Evolutionary conservation across 2,113 vertebrate genomes (phyloP).

Genomic region (Platycercus adscitus): DNA sequence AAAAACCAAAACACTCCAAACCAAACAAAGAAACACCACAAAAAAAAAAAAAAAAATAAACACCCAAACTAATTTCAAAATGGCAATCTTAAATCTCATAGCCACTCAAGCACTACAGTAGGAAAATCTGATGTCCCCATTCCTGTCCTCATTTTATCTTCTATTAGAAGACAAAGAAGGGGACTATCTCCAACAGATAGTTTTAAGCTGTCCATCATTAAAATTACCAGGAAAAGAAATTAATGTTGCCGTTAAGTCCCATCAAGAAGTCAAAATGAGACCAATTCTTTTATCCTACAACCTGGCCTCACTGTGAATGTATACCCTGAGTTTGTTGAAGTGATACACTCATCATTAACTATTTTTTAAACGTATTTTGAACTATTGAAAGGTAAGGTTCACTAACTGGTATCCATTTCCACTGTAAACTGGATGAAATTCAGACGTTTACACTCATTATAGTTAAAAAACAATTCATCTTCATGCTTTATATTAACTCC

Average conservation of each 20-base stretch:
- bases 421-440: neutral
- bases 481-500: neutral
- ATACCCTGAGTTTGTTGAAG: neutral
- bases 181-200: neutral
- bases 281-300: neutral
- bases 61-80: neutral
- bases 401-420: neutral
- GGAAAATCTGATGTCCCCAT: neutral
- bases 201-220: neutral
- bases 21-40: too few species aligned
- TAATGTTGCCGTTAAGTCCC: neutral
- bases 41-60: too few species aligned
- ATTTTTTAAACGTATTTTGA: neutral
- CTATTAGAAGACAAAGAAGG: neutral
- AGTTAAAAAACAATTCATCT: neutral
- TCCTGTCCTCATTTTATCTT: neutral
- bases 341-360: neutral
- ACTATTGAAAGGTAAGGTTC: neutral
- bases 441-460: neutral
- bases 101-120: rapidly evolving
- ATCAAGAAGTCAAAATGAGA: neutral
- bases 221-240: neutral
- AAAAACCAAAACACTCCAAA: too few species aligned
- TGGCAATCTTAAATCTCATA: neutral
- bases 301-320: neutral